These are phyloP conservation scores for Macrobrachium nipponense DNA, from an alignment of 1,140 invertebrate species.

Conservation along the genomic window DNA sequence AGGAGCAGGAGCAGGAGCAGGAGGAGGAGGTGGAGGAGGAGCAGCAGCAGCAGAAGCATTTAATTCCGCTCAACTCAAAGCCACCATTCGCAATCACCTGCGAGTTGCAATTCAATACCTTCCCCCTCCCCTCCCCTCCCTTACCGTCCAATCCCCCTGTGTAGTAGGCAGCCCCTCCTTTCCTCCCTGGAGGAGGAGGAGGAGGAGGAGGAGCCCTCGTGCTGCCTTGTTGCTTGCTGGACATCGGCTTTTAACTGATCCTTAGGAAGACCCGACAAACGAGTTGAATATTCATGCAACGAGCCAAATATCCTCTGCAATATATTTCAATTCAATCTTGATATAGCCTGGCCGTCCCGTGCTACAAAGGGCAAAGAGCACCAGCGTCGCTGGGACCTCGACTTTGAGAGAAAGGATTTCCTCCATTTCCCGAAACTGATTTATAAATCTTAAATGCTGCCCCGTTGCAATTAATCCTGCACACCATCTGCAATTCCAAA, in stretches of 20 bases:
- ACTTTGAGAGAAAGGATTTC: constrained; percentile 46
- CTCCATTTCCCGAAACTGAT: constrained; percentile 38
- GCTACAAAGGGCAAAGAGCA: constrained; percentile 45
- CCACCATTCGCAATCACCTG: too few relatives aligned
- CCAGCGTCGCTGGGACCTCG: not conserved
- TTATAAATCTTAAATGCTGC: constrained; percentile 60
- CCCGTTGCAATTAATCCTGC: constrained; percentile 51
- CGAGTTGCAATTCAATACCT: not conserved
- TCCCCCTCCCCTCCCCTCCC: not conserved
- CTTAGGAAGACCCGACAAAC: constrained; percentile 53
- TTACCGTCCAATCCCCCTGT: constrained; percentile 21
- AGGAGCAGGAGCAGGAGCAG: too few relatives aligned
- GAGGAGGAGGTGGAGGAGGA: too few relatives aligned
- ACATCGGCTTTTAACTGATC: constrained; percentile 50
- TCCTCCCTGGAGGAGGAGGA: not conserved
- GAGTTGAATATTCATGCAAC: constrained; percentile 53
- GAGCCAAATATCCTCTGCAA: constrained; percentile 44
- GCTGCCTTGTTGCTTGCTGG: constrained; percentile 12
- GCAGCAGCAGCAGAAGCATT: too few relatives aligned
- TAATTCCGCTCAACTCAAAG: too few relatives aligned
- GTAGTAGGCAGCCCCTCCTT: not conserved
- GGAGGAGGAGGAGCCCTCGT: not conserved
- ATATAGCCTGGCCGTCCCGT: constrained; percentile 34
- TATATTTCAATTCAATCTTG: constrained; percentile 61
- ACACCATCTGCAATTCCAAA: constrained; percentile 55